Base-by-base conservation (phyloP, 2,888 invertebrate species). In the Gryllus longicercus region DNA sequence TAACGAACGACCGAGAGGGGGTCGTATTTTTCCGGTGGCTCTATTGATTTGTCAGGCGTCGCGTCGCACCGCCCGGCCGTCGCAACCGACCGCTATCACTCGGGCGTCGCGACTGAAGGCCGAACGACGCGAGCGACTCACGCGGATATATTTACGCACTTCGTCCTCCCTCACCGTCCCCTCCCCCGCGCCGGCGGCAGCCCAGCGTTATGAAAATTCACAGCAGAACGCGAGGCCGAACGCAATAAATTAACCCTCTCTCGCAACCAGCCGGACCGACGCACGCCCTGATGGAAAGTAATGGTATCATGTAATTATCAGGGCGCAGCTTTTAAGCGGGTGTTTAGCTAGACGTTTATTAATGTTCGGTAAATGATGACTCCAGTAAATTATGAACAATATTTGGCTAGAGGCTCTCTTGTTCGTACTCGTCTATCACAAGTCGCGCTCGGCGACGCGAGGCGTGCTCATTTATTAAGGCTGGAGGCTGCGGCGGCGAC, bases 261-360 rank as follows among this genome's bases (percentile, higher is more conserved):
- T 38, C 38, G 63, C 63, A 63, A 63, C 63, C 63, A 63, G 14
- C 63, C 63, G n/a, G 38, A 14, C 63, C 63, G 63, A 8, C 63
- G n/a, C 51, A 51, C 51, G 2, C 63, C n/a, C 63, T 63, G 63
- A 63, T 63, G 63, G 63, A 63, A 63, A 63, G 63, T 63, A 63
- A 63, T 63, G 63, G 63, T 63, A 63, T 63, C 63, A 63, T 63
- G 63, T 63, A 63, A 63, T 63, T 63, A 63, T 63, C 63, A 63
- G 63, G 63, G 63, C n/a, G 14, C 63, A 38, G 63, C 63, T 63
- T 63, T 63, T n/a, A n/a, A 63, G 63, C 63, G 63, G n/a, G 63
- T 63, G 63, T 63, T 63, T 63, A 63, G 63, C 63, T n/a, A 63
- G 63, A 63, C 63, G n/a, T 63, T 63, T 63, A 63, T 63, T 63